Conservation (phyloP, 2,113 vertebrate species). For the Panthera uncia region DNA sequence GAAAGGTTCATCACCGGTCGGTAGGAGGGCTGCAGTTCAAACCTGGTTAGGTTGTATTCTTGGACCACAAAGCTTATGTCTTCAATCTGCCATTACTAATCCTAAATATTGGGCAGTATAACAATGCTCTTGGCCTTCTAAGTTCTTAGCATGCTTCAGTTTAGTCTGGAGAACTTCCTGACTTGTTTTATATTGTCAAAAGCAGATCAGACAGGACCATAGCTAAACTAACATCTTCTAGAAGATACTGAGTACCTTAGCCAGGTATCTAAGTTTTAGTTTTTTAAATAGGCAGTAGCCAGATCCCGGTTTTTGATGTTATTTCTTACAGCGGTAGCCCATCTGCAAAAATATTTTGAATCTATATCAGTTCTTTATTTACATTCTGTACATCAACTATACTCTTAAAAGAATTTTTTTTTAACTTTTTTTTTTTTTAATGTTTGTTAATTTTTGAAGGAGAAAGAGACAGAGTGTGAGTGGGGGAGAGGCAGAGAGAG, state of each 20-base stretch:
- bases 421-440: too few species aligned
- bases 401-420: background rate
- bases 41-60: background rate
- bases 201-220: background rate
- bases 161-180: conserved; percentile 8
- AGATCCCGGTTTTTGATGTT: background rate
- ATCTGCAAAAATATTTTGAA: background rate
- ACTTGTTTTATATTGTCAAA: background rate
- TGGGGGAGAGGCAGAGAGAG: too few species aligned
- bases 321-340: background rate
- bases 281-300: background rate
- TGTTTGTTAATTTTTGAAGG: too few species aligned
- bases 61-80: background rate
- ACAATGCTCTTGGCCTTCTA: background rate
- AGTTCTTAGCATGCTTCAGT: background rate
- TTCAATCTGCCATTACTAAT: background rate
- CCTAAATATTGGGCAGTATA: background rate
- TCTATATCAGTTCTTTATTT: background rate
- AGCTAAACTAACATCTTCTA: background rate
- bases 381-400: background rate
- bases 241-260: background rate
- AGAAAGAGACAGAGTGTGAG: too few species aligned
- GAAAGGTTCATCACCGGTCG: background rate
- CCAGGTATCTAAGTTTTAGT: background rate
- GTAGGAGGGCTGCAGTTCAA: background rate